phyloP scores from a whole-genome alignment of 2,113 vertebrate genomes.

The Esox niger region DNA sequence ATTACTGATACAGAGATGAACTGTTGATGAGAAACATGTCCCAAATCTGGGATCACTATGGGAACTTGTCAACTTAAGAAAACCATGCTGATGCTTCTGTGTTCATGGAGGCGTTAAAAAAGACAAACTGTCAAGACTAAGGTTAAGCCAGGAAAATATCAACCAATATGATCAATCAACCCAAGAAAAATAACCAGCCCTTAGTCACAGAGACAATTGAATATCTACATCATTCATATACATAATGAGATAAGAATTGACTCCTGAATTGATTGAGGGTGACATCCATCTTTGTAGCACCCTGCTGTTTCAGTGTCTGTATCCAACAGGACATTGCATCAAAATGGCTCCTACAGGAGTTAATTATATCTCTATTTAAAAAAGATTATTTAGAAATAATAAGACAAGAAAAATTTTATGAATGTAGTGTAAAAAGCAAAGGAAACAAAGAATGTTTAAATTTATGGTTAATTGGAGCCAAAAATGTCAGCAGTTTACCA shows the following conservation, averaged over 20 bases:
- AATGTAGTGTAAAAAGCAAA: slow-evolving; percentile 18
- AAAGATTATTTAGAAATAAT: slow-evolving; percentile 24
- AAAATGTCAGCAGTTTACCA: slow-evolving; percentile 81
- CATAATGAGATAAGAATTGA: slow-evolving; percentile 54
- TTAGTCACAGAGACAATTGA: slow-evolving; percentile 57
- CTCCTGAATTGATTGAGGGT: slow-evolving; percentile 69
- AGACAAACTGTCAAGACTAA: slow-evolving; percentile 74
- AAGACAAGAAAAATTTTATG: slow-evolving; percentile 26
- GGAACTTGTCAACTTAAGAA: slow-evolving; percentile 52
- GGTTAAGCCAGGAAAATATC: slow-evolving; percentile 75
- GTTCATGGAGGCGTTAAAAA: slow-evolving; percentile 65
- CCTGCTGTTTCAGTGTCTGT: neutral
- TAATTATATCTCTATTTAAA: neutral
- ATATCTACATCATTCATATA: slow-evolving; percentile 55
- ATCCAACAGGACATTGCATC: neutral
- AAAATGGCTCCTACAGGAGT: neutral
- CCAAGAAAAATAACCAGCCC: slow-evolving; percentile 65
- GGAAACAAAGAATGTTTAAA: slow-evolving; percentile 77
- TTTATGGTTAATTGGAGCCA: too few species aligned
- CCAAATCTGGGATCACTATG: slow-evolving; percentile 48
- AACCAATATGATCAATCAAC: slow-evolving; percentile 72
- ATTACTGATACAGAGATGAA: slow-evolving; percentile 37
- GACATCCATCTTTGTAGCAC: slow-evolving; percentile 62
- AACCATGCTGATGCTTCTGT: slow-evolving; percentile 45
- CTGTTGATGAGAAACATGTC: slow-evolving; percentile 38